phyloP scores from a whole-genome alignment of 2,888 invertebrate species.

The Leucophenga maculata region DNA sequence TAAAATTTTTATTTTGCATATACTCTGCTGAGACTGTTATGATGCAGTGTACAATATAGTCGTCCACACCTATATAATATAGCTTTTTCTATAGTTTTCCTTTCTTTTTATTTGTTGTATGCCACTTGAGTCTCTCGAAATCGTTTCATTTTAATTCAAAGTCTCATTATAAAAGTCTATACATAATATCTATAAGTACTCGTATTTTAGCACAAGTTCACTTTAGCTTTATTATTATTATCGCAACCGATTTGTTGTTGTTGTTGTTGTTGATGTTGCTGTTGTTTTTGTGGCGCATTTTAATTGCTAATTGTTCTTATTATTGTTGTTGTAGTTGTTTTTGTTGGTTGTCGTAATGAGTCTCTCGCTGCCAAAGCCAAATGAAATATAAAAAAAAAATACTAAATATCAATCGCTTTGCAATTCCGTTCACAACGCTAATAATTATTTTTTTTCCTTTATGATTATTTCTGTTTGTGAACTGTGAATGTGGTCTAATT shows the following conservation, averaged over 20 bases:
- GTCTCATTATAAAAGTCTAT: too few relatives aligned
- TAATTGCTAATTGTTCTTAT: constrained; percentile 31
- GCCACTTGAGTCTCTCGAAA: too few relatives aligned
- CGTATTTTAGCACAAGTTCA: neutral
- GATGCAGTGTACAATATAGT: too few relatives aligned
- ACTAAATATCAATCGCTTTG: too few relatives aligned
- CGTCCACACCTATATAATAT: too few relatives aligned
- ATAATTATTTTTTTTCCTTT: neutral
- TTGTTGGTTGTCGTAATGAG: constrained; percentile 8
- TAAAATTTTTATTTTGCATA: too few relatives aligned
- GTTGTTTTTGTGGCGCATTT: constrained; percentile 26
- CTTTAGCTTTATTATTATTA: neutral
- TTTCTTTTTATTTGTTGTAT: neutral
- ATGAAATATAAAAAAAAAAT: too few relatives aligned
- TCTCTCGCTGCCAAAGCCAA: constrained; percentile 30
- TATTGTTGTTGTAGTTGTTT: constrained; percentile 31
- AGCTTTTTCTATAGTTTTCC: too few relatives aligned
- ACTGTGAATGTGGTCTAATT: constrained; percentile 9
- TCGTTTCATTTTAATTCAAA: too few relatives aligned
- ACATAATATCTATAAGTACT: too few relatives aligned
- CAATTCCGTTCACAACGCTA: neutral
- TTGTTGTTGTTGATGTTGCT: constrained; percentile 43
- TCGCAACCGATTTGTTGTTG: constrained; percentile 37
- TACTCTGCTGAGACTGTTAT: too few relatives aligned
- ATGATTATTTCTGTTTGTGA: neutral